Conservation (phyloP, 2,888 invertebrate genomes). For the Axea sp. region DNA sequence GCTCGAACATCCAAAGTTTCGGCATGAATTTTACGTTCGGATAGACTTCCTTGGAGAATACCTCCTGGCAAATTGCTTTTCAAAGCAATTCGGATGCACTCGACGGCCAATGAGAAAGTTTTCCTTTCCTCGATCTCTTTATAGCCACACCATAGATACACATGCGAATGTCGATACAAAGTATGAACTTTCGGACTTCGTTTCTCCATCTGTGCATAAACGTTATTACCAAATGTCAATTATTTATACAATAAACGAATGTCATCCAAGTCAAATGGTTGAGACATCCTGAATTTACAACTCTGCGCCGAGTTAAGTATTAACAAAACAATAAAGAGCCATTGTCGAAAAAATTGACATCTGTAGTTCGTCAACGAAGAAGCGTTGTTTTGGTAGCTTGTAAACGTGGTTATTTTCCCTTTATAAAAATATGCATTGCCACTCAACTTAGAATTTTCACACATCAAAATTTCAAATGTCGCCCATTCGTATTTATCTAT, state of each 20-base stretch:
- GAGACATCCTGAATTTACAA: no score
- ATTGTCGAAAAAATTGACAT: no score
- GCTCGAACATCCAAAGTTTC: slow-evolving; percentile 43
- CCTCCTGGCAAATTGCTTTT: slow-evolving; percentile 56
- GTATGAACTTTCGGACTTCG: slow-evolving; percentile 50
- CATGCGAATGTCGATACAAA: slow-evolving; percentile 42
- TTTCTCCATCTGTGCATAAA: slow-evolving; percentile 28
- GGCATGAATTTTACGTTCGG: slow-evolving; percentile 55
- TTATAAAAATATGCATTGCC: slow-evolving; percentile 25
- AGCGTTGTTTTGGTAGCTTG: no score
- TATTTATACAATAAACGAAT: slow-evolving; percentile 15
- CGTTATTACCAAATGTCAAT: slow-evolving; percentile 15
- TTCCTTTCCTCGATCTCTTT: slow-evolving; percentile 54
- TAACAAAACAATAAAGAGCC: no score
- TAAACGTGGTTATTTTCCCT: background rate
- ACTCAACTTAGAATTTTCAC: slow-evolving; percentile 10
- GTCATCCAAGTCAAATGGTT: no score
- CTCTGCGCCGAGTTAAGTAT: no score
- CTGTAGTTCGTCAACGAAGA: no score
- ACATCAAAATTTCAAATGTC: slow-evolving; percentile 18
- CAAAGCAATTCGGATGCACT: slow-evolving; percentile 57
- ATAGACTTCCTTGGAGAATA: slow-evolving; percentile 52
- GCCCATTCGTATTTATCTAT: background rate
- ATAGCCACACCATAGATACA: slow-evolving; percentile 42
- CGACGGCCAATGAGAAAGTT: slow-evolving; percentile 58